These are phyloP conservation scores for Knipowitschia caucasica DNA, from an alignment of 2,797 vertebrate genomes.

Conservation along the genomic window DNA sequence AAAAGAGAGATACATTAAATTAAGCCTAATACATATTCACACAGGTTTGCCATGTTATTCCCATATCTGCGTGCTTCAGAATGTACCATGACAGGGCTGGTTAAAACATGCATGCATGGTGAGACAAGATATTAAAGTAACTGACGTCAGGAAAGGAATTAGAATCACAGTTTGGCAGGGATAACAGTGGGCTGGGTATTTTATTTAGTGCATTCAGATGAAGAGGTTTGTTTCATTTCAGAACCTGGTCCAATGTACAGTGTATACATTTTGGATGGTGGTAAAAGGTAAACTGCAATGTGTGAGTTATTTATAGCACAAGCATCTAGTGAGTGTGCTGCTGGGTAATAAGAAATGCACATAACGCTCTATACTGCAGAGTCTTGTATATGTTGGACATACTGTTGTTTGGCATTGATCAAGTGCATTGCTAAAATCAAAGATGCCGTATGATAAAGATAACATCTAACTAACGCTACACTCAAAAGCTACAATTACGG, in stretches of 20 bases:
- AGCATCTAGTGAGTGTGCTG: constrained; percentile 2
- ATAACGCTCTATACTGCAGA: background rate
- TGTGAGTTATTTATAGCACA: constrained; percentile 1
- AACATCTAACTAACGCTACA: background rate
- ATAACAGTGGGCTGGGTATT: background rate
- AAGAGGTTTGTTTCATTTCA: background rate
- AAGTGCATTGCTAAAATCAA: background rate
- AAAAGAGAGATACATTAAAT: constrained; percentile 47
- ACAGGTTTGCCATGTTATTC: constrained; percentile 8
- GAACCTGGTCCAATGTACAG: background rate
- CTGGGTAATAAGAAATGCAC: background rate
- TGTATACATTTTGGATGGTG: background rate
- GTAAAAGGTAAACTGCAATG: background rate
- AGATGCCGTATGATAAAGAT: background rate
- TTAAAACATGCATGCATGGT: constrained; percentile 1
- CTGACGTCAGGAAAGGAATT: background rate
- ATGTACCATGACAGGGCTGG: background rate
- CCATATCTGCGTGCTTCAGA: background rate
- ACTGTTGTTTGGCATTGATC: constrained; percentile 1
- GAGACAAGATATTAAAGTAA: background rate
- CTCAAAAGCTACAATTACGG: background rate
- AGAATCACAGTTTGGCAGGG: background rate
- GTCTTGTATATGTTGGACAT: background rate
- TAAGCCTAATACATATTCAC: constrained; percentile 17
- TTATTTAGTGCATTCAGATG: constrained; percentile 1